Evolutionary conservation across 2,888 invertebrate species (phyloP), one percentile per base, ranked within the genome.

Genomic region (Prosapia bicincta): DNA sequence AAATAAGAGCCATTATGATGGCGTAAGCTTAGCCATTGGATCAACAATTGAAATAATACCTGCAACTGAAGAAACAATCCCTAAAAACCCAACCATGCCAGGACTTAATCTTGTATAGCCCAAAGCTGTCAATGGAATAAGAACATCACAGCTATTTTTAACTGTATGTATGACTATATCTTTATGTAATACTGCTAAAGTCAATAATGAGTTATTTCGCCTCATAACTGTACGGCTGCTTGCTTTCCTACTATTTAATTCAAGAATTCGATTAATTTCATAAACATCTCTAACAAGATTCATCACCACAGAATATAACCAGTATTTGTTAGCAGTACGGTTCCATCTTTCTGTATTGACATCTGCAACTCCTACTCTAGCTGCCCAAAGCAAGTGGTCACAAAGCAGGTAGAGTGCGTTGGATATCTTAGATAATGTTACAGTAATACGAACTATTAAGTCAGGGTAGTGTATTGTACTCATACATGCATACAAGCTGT

Each of bases 361-460:
- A 80, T 86, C 87, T 79, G 86, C 85, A 3, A 91, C 83, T 25
- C 94, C 94, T 65, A 91, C 90, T 81, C 92, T 89, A 3, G 93
- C 91, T 1, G 96, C 85, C 94, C 96, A 97, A 32, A 96, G 89
- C 32, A 96, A 88, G 83, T 97, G 96, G 84, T 97, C 97, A 15
- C 94, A 90, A 69, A 96, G 86, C 1, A 97, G 87, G 82, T 91
- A 97, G 26, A 95, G 83, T 0, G 94, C 90, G 83, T 92, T 91
- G 26, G 93, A 89, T 72, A 97, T 87, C 86, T 93, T 94, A 78
- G 95, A 92, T 71, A 95, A 83, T 0, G 94, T 93, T 38, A 95
- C 84, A 28, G 93, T 91, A 10, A 92, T 84, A 79, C 93, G 88
- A 24, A 96, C 85, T 3, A 90, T 87, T 20, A 90, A 83, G 83